These are phyloP conservation scores for Pseudopleuronectes americanus DNA, from an alignment of 2,797 vertebrate genomes.

Conservation along the genomic window DNA sequence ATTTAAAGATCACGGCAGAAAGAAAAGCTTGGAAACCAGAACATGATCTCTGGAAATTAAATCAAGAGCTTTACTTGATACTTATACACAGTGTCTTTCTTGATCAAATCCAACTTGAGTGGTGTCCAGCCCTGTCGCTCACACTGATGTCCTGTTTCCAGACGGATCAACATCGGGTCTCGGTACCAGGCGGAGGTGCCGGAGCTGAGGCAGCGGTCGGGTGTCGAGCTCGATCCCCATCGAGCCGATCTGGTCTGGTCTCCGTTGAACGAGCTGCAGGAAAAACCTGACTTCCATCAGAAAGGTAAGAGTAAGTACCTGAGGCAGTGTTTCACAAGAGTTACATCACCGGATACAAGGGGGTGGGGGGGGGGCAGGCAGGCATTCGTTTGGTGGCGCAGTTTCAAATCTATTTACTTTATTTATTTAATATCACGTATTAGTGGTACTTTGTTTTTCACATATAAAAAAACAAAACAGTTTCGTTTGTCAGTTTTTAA, in stretches of 20 bases:
- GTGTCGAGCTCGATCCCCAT: slow-evolving; percentile 87
- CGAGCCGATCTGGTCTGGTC: slow-evolving; percentile 92
- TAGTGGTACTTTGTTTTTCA: no score
- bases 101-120: not conserved
- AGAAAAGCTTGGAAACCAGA: slow-evolving; percentile 29
- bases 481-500: no score
- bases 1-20: slow-evolving; percentile 36
- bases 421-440: no score
- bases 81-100: not conserved
- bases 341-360: slow-evolving; percentile 3
- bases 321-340: not conserved
- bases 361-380: not conserved
- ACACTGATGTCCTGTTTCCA: slow-evolving; percentile 58
- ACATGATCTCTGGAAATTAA: slow-evolving; percentile 16
- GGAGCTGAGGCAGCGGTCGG: slow-evolving; percentile 84
- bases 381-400: not conserved
- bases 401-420: no score
- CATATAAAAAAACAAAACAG: no score
- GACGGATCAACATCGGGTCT: slow-evolving; percentile 96
- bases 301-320: slow-evolving; percentile 80
- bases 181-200: slow-evolving; percentile 98
- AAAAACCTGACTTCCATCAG: slow-evolving; percentile 81
- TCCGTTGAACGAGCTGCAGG: slow-evolving; percentile 85
- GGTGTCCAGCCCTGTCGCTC: slow-evolving; percentile 2
- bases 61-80: slow-evolving; percentile 12